Evolutionary conservation across 2,888 invertebrate genomes (phyloP).

Genomic region (Metacarcinus magister): DNA sequence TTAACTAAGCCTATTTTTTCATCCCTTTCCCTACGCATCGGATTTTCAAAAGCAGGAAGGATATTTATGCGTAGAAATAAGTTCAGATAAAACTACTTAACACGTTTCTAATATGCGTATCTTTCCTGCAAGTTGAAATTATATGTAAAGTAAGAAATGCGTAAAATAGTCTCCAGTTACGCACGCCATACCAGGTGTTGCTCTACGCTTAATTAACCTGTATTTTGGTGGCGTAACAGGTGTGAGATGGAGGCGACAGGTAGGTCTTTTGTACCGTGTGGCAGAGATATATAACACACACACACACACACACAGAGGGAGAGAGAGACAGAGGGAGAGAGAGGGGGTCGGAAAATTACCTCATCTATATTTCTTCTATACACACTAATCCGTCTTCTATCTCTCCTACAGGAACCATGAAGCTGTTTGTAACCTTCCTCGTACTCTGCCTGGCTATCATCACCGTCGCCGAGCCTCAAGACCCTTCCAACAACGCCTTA

Average conservation of each 20-base stretch:
- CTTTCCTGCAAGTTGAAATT: neutral
- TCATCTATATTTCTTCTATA: neutral
- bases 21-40: neutral
- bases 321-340: neutral
- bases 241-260: neutral
- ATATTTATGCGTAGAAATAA: neutral
- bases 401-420: neutral
- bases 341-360: neutral
- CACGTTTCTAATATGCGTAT: neutral
- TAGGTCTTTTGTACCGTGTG: neutral
- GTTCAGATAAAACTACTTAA: neutral
- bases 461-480: constrained; percentile 23
- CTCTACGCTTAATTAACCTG: neutral
- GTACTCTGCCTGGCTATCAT: constrained; percentile 67
- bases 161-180: neutral
- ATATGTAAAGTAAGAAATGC: neutral
- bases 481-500: neutral
- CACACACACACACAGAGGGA: constrained; percentile 58
- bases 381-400: constrained; percentile 32
- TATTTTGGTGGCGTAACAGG: neutral
- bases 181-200: neutral
- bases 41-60: neutral
- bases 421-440: neutral
- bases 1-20: neutral
- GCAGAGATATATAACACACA: constrained; percentile 55